Base-by-base conservation (phyloP, 1,140 invertebrate species). In the Chymomyza costata region DNA sequence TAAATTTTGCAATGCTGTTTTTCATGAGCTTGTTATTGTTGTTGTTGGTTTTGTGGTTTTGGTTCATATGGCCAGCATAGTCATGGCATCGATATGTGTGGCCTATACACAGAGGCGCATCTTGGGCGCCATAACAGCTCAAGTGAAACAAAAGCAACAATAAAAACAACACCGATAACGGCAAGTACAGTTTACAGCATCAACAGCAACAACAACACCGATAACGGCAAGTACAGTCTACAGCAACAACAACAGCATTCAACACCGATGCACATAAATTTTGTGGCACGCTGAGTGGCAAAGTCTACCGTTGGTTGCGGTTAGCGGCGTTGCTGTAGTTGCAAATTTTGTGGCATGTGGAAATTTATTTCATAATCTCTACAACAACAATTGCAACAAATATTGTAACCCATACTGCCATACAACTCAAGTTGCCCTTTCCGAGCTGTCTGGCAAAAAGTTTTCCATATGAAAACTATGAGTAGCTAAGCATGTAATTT, bases 301-400 rank as follows among this genome's bases (percentile, higher is more conserved):
- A 63, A 40, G 34, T 51, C 55, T 55, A 59, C 63, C 47, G 28
- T 39, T 55, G 39, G 34, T 52, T 62, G 59, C 41, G 52, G 59
- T 58, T 52, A 32, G 57, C 45, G 35, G 34, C 21, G 30, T 34
- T 5, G 31, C 41, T 47, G 74, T 48, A 67, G 48, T 53, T 73
- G 67, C 55, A 65, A 80, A 65, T 80, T 63, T 73, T 80, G 64
- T 73, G 67, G 70, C 70, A 76, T 74, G 65, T 74, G 65, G 53
- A 80, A 80, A 80, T 80, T 80, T 80, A 80, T 80, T 80, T 80
- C 73, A 80, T 80, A 70, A 59, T 56, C 62, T 60, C 48, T 44
- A 35, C 47, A 62, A 30, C 41, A 62, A 48, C 38, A 39, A 30
- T 17, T 31, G 28, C 38, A 11, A 15, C 38, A 51, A 34, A 46